Base-by-base conservation (phyloP, 2,888 invertebrate species). In the Caenorhabditis auriculariae region DNA sequence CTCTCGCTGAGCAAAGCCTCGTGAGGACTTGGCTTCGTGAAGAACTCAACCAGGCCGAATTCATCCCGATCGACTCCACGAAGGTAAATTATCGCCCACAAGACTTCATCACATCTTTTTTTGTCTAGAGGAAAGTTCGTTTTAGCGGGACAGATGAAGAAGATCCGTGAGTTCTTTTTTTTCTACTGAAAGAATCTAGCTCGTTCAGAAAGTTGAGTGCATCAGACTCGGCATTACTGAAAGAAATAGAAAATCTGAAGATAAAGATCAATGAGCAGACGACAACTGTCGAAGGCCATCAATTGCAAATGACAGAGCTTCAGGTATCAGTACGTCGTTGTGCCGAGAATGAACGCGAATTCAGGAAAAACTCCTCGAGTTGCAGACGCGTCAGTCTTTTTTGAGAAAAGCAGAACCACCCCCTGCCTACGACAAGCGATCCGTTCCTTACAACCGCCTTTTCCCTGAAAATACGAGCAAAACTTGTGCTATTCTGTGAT, bases 181-280 rank as follows among this genome's bases (percentile, higher is more conserved):
- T 38, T 39, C 43, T n/a, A 24, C 17, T 39, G 19, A 5, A 19
- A 48, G 38, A 37, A 48, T 23, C 24, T 23, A 4, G 21, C 3
- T 17, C 5, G 29, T 48, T 37, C 37, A 48, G 48, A 4, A n/a
- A n/a, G n/a, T n/a, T n/a, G n/a, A 45, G 29, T 28, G 28, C 57
- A 6, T 54, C 49, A 1, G 62, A 53, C 1, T 42, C 64, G 26
- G 47, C 53, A 1, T 39, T 72, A 17, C 47, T 64, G 50, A 49
- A 49, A 2, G 77, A 77, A 53, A 77, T 77, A 26, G 76, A 74
- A 12, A 46, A 47, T 4, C 58, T 77, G 38, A 66, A 67, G 38
- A 48, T 55, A 39, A 66, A 76, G 38, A 63, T 77, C 26, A 62
- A 64, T 37, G 72, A 77, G 52, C 77, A 77, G 52, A 68, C 66